Conservation (phyloP, 2,797 vertebrate species). For the Acipenser oxyrinchus region DNA sequence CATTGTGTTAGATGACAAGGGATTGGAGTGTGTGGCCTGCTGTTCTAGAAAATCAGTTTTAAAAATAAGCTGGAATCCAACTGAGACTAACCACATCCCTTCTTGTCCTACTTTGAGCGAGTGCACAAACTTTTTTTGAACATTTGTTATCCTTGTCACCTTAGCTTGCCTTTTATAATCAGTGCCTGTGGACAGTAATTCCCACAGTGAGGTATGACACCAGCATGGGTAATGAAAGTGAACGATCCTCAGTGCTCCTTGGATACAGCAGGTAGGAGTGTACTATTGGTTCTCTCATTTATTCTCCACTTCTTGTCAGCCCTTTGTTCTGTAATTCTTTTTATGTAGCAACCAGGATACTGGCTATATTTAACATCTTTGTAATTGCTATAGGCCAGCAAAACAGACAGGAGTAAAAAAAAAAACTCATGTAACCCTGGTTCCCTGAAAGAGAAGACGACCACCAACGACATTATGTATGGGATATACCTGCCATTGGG, state of each 20-base stretch:
- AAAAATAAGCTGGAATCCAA: conserved; percentile 67
- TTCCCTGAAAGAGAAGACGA: no score
- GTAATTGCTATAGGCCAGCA: not conserved
- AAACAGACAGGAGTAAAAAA: not conserved
- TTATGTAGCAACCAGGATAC: conserved; percentile 25
- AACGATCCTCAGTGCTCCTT: conserved; percentile 19
- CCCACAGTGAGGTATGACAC: conserved; percentile 24
- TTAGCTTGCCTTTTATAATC: conserved; percentile 30
- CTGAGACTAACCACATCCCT: conserved; percentile 68
- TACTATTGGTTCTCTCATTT: conserved; percentile 22
- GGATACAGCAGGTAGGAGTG: conserved; percentile 22
- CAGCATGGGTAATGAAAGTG: conserved; percentile 24
- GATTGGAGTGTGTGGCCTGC: conserved; percentile 49
- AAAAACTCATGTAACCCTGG: no score
- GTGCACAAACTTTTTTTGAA: conserved; percentile 34
- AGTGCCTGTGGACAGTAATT: conserved; percentile 29
- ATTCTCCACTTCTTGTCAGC: conserved; percentile 22
- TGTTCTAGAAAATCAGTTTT: conserved; percentile 55
- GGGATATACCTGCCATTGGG: no score
- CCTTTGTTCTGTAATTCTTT: conserved; percentile 19
- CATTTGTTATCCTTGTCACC: conserved; percentile 34
- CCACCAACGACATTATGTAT: no score
- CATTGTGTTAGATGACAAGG: conserved; percentile 28
- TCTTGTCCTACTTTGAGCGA: conserved; percentile 57
- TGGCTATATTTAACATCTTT: conserved; percentile 21